Base-by-base conservation (phyloP, 2,888 invertebrate genomes). In the Synergus umbraculus region DNA sequence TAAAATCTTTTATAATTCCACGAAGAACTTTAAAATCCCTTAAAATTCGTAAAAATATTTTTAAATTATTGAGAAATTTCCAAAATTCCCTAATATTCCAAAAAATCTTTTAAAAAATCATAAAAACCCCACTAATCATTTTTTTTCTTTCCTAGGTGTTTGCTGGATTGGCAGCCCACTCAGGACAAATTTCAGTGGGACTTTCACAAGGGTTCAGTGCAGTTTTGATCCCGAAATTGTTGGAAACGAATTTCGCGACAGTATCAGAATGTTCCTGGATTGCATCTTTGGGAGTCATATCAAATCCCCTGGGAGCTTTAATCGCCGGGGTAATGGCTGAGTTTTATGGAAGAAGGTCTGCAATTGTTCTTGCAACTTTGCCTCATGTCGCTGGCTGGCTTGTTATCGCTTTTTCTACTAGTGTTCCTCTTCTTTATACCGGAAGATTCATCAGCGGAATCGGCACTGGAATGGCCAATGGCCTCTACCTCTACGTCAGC, bases 201-300 rank as follows among this genome's bases (percentile, higher is more conserved):
- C 94, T 96, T 89, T 95, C 95, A 82, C 96, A 96, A 90, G 96
- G 96, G 64, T 96, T 95, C 93, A 96, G 96, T 65, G 96, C 96
- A 1, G 95, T 96, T 46, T 93, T 96, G 87, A 93, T 96, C 83
- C 96, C 96, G 77, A 96, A 96, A 92, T 94, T 96, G 83, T 92
- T 93, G 76, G 92, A 94, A 77, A 93, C 94, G 0, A 89, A 92
- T 13, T 93, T 95, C 83, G 94, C 95, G 7, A 92, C 93, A 63
- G 94, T 95, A 82, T 87, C 88, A 7, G 94, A 96, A 91, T 93
- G 94, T 66, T 96, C 96, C 79, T 96, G 96, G 96, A 94, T 96
- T 82, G 96, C 96, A 1, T 95, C 95, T 84, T 90, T 96, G 78
- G 96, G 96, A 7, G 96, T 95, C 22, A 94, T 96, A 84, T 95